These are phyloP conservation scores for Tetragonula carbonaria DNA, from an alignment of 2,888 invertebrate genomes.

Conservation along the genomic window DNA sequence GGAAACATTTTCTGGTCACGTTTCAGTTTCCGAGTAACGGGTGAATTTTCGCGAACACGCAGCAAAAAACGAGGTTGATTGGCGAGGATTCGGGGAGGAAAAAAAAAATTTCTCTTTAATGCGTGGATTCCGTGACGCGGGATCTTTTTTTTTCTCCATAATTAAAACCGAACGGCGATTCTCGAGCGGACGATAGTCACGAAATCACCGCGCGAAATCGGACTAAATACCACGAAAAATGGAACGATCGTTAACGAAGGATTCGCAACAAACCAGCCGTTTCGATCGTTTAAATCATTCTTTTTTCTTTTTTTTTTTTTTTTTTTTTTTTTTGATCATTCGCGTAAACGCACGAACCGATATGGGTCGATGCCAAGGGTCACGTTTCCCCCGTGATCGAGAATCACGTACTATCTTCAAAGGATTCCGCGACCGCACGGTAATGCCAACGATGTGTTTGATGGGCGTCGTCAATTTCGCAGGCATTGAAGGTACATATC, in stretches of 20 bases:
- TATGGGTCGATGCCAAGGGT: constrained; percentile 60
- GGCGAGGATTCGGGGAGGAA: neutral
- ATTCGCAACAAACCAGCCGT: neutral
- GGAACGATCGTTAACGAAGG: constrained; percentile 4
- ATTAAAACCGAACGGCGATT: constrained; percentile 9
- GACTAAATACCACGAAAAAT: constrained; percentile 18
- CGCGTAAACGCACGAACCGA: constrained; percentile 16
- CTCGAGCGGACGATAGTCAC: neutral
- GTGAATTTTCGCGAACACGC: constrained; percentile 21
- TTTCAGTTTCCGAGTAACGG: neutral
- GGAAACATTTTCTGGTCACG: neutral
- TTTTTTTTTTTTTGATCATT: neutral
- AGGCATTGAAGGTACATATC: constrained; percentile 3
- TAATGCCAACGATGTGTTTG: constrained; percentile 49
- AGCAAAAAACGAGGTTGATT: constrained; percentile 9
- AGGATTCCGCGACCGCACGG: constrained; percentile 66
- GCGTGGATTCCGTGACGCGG: constrained; percentile 43
- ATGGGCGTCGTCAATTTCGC: constrained; percentile 36
- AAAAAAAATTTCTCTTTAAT: constrained; percentile 35
- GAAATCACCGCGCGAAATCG: neutral
- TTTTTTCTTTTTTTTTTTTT: neutral
- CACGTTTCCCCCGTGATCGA: constrained; percentile 45
- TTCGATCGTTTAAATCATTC: neutral
- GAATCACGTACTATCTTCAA: constrained; percentile 64
- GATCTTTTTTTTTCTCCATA: constrained; percentile 8